Percentiles rank a stretch among this genome's conserved stretches.
phyloP scores from a whole-genome alignment of 2,113 vertebrate species.

The Clarias batrachus region DNA sequence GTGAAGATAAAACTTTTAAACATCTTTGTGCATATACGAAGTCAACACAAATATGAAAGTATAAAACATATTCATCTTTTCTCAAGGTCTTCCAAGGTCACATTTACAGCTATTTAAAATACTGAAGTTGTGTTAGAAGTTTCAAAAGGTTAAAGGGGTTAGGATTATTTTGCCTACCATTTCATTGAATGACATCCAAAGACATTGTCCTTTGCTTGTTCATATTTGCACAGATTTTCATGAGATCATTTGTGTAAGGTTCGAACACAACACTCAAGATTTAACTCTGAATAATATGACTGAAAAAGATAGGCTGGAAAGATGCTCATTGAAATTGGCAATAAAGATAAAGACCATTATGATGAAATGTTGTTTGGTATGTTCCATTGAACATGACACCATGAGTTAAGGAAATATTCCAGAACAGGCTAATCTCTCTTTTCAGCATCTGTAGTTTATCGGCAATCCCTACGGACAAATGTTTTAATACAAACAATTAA shows the following conservation, averaged over 20 bases:
- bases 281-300: neutral
- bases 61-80: neutral
- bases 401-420: neutral
- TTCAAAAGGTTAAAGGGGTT: neutral
- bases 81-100: neutral
- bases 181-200: neutral
- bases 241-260: neutral
- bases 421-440: neutral
- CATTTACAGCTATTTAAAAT: neutral
- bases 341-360: neutral
- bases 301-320: neutral
- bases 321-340: neutral
- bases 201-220: neutral
- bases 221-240: neutral
- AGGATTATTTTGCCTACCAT: neutral
- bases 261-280: neutral
- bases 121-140: neutral
- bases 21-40: neutral
- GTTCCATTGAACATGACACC: neutral
- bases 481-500: neutral
- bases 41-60: neutral
- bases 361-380: neutral
- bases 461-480: neutral
- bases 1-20: neutral
- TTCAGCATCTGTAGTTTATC: neutral